These are phyloP conservation scores for Drosophila kohkoa DNA, from an alignment of 1,140 invertebrate species.

Conservation along the genomic window DNA sequence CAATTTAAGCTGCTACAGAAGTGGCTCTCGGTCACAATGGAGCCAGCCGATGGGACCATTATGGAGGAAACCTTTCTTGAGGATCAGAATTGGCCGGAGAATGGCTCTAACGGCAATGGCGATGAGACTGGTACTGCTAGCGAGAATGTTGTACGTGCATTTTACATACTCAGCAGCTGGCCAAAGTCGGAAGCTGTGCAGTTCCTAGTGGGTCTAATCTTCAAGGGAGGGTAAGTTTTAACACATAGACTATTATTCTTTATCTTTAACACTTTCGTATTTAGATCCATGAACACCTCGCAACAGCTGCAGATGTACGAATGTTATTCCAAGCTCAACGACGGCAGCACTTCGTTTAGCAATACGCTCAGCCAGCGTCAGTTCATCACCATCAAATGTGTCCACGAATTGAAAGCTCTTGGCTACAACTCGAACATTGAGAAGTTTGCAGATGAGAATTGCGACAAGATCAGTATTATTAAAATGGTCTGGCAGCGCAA, in stretches of 20 bases:
- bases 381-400: slow-evolving; percentile 82
- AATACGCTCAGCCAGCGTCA: slow-evolving; percentile 72
- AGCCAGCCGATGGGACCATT: slow-evolving; percentile 62
- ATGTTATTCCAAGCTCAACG: slow-evolving; percentile 79
- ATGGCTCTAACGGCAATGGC: slow-evolving; percentile 24
- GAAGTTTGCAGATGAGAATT: slow-evolving; percentile 70
- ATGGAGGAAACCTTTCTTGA: slow-evolving; percentile 79
- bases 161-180: slow-evolving; percentile 80
- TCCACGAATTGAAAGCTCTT: slow-evolving; percentile 76
- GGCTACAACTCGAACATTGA: slow-evolving; percentile 81
- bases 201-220: slow-evolving; percentile 72
- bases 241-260: background rate
- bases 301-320: slow-evolving; percentile 83
- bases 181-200: slow-evolving; percentile 64
- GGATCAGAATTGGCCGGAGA: slow-evolving; percentile 63
- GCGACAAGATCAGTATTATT: slow-evolving; percentile 78
- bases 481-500: slow-evolving; percentile 83
- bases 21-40: slow-evolving; percentile 76
- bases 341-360: slow-evolving; percentile 73
- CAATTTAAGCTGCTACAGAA: slow-evolving; percentile 77
- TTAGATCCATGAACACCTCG: slow-evolving; percentile 69
- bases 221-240: slow-evolving; percentile 68
- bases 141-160: slow-evolving; percentile 77
- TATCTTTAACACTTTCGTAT: background rate
- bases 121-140: slow-evolving; percentile 52